Percentiles rank a stretch among this genome's conserved stretches.
Evolutionary conservation across 2,888 invertebrate species (phyloP).

Genomic region (Oligia strigilis): DNA sequence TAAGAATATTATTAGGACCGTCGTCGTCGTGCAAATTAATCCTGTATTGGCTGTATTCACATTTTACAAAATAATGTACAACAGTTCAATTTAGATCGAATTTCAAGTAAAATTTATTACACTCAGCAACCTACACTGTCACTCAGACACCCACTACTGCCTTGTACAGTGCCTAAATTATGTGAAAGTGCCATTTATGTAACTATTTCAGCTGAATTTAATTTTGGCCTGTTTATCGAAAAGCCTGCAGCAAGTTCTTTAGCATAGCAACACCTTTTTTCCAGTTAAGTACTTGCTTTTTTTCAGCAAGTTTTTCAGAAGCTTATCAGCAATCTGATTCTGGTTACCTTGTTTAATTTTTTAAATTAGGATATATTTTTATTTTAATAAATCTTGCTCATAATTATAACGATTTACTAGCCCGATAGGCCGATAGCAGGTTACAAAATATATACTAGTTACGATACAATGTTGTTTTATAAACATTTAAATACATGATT

Average conservation of each 20-base stretch:
- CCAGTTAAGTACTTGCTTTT: not conserved
- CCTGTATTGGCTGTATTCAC: not conserved
- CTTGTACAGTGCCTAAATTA: not conserved
- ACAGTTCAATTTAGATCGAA: not conserved
- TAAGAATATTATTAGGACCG: not conserved
- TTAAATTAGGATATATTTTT: not conserved
- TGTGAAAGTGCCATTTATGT: not conserved
- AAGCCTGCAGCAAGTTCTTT: not conserved
- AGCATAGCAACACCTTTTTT: not conserved
- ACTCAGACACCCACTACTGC: not conserved
- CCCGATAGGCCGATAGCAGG: not conserved
- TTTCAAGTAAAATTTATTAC: not conserved
- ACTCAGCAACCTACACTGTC: not conserved
- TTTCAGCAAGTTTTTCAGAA: not conserved
- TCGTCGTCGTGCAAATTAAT: not conserved
- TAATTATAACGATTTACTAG: not conserved
- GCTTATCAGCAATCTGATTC: not conserved
- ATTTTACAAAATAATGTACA: not conserved
- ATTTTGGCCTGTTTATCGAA: not conserved
- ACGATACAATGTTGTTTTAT: not conserved
- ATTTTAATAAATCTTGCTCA: not conserved
- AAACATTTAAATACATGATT: not conserved
- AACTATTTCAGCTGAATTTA: constrained; percentile 1
- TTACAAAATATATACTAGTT: constrained; percentile 1
- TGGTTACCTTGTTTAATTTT: not conserved